These are phyloP conservation scores for Brachymystax lenok DNA, from an alignment of 2,797 vertebrate species.

Conservation along the genomic window DNA sequence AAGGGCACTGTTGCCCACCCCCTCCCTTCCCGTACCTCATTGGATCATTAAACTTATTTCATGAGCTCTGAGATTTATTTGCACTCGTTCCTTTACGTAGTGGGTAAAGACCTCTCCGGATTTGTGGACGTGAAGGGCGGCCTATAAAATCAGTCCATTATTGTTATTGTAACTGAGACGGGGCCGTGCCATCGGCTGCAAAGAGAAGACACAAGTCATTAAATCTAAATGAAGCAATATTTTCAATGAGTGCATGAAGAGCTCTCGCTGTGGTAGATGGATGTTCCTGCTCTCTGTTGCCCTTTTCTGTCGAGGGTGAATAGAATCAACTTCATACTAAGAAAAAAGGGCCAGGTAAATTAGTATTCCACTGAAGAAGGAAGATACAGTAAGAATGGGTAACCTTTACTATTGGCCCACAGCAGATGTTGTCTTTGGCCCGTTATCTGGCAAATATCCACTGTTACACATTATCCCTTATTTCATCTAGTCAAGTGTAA, in stretches of 20 bases:
- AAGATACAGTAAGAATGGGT: neutral
- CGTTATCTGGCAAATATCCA: too few relatives aligned
- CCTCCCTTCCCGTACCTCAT: neutral
- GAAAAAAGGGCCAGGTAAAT: too few relatives aligned
- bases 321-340: neutral
- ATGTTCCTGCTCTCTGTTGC: neutral
- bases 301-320: neutral
- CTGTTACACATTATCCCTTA: neutral
- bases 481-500: neutral
- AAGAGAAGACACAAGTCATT: slow-evolving; percentile 20
- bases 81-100: neutral
- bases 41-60: slow-evolving; percentile 6
- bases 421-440: neutral
- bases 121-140: slow-evolving; percentile 19
- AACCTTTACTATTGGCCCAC: neutral
- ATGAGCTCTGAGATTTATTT: slow-evolving; percentile 6
- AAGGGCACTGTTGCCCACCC: neutral
- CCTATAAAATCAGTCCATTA: slow-evolving; percentile 18
- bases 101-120: neutral
- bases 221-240: slow-evolving; percentile 24
- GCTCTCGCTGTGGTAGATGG: neutral
- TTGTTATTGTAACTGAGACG: slow-evolving; percentile 16
- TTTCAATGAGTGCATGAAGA: neutral
- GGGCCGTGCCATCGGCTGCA: neutral
- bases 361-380: neutral